Conservation (phyloP, 2,888 invertebrate species). For the Clepsis dumicolana region DNA sequence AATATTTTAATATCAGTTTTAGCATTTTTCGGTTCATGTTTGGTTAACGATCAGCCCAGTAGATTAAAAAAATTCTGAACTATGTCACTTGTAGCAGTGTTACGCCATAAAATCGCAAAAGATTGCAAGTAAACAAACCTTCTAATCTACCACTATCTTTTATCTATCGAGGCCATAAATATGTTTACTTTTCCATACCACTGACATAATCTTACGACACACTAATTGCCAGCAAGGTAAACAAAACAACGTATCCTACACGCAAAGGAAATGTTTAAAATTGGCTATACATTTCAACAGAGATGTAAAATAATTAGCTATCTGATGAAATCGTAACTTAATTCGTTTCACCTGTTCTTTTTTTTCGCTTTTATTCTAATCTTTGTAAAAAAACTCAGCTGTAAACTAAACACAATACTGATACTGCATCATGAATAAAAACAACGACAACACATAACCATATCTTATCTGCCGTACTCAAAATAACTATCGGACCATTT, state of each 20-base stretch:
- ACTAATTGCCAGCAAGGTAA: neutral
- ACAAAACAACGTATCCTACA: slow-evolving; percentile 27
- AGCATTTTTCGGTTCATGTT: too few species aligned
- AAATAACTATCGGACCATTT: too few species aligned
- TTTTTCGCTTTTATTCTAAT: too few species aligned
- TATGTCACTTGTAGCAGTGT: neutral
- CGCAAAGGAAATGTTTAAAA: slow-evolving; percentile 15
- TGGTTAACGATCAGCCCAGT: too few species aligned
- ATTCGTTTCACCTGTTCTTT: too few species aligned
- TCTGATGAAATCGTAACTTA: neutral
- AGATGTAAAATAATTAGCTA: neutral
- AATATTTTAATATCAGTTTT: too few species aligned
- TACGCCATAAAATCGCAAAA: slow-evolving; percentile 1
- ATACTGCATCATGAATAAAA: too few species aligned
- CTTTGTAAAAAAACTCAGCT: too few species aligned
- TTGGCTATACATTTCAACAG: neutral
- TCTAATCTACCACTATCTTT: slow-evolving; percentile 19
- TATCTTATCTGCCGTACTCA: too few species aligned
- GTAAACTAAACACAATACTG: too few species aligned
- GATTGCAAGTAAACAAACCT: slow-evolving; percentile 9
- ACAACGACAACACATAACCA: too few species aligned
- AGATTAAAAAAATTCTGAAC: neutral
- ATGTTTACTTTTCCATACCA: slow-evolving; percentile 15
- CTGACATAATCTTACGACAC: neutral
- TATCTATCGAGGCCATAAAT: slow-evolving; percentile 33